These are phyloP conservation scores for Semotilus atromaculatus DNA, from an alignment of 2,797 vertebrate genomes.

Conservation along the genomic window DNA sequence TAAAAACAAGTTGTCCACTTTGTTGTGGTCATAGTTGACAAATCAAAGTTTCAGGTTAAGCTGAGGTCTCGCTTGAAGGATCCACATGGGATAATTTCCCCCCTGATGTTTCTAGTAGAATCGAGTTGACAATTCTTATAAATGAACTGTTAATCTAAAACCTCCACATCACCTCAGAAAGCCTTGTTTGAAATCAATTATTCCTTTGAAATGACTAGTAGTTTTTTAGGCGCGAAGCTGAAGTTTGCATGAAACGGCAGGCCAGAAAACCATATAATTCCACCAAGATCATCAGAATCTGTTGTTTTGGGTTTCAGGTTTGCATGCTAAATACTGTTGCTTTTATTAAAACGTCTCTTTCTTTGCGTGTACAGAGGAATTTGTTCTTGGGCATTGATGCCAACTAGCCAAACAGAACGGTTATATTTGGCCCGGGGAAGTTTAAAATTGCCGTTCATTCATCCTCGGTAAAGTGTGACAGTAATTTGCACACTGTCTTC, in stretches of 20 bases:
- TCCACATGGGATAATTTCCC: slow-evolving; percentile 59
- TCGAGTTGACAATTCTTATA: slow-evolving; percentile 64
- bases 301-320: neutral
- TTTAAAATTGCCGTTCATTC: slow-evolving; percentile 74
- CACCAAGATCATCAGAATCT: neutral
- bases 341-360: slow-evolving; percentile 2
- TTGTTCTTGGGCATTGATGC: slow-evolving; percentile 9
- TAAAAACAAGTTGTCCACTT: slow-evolving; percentile 57
- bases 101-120: slow-evolving; percentile 54
- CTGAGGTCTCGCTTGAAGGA: slow-evolving; percentile 64
- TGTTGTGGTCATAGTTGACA: slow-evolving; percentile 76
- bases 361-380: slow-evolving; percentile 3
- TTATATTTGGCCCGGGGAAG: slow-evolving; percentile 49
- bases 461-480: slow-evolving; percentile 73
- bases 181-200: slow-evolving; percentile 63
- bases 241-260: neutral
- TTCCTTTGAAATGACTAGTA: slow-evolving; percentile 57
- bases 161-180: slow-evolving; percentile 64
- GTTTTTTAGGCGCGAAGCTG: neutral
- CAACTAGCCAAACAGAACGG: slow-evolving; percentile 22
- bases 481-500: slow-evolving; percentile 80
- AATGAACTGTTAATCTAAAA: slow-evolving; percentile 69
- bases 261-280: neutral
- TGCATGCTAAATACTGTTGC: neutral
- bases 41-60: slow-evolving; percentile 76